Base-by-base conservation (phyloP, 2,888 invertebrate genomes). In the Drosophila atroscutellata region DNA sequence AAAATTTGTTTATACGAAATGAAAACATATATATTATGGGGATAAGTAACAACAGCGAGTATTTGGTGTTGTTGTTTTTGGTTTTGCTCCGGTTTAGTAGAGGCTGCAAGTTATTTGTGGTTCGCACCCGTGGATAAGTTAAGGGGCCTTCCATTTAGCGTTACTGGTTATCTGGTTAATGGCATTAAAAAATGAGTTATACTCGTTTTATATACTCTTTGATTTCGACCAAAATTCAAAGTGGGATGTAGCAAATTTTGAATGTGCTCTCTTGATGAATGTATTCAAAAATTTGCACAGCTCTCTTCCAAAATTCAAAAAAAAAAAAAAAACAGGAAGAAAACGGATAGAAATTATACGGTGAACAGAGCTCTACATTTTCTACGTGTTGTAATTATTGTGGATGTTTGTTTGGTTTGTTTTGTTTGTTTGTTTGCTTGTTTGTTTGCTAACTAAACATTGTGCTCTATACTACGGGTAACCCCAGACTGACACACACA, bases 201-300 rank as follows among this genome's bases (percentile, higher is more conserved):
- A 75, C 34, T 62, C 62, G 47, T 60, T 78, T 74, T 67, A 71
- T 71, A 60, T 67, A 71, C 76, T 69, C 67, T 67, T 62, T 37
- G 39, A 51, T 50, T 50, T 52, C 18, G 71, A 70, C 70, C 70
- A 81, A 60, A 70, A 62, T 55, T 57, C 54, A 64, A 59, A 72
- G 51, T 39, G 56, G 71, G 47, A 55, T 70, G 51, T 62, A 59
- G 24, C 63, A 82, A 81, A 81, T 69, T 72, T 77, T 71, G 86
- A 80, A 74, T 52, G 62, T 72, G 74, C 70, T 80, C 80, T 75
- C 76, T 80, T 78, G 77, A 34, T 54, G 13, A 34, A 57, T 24
- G 64, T 62, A 49, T 80, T 81, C 81, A 81, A 80, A 80, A 80
- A 77, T 47, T 81, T 74, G 72, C 66, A 70, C 64, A 68, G 64